These are phyloP conservation scores for Motacilla tschutschensis DNA, from an alignment of 2,113 vertebrate species.

Conservation along the genomic window DNA sequence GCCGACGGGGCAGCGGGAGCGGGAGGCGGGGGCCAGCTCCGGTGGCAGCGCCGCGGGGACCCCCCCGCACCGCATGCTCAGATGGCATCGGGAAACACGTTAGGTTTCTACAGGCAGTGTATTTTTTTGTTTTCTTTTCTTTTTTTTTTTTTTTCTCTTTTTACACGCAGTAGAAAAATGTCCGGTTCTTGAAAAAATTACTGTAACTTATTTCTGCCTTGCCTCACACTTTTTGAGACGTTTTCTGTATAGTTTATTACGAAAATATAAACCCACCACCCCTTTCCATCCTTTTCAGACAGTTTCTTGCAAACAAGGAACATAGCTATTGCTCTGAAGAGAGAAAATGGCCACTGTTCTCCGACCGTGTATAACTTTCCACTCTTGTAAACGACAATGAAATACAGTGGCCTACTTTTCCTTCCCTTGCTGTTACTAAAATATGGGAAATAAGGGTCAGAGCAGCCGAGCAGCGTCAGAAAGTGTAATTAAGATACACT, in stretches of 20 bases:
- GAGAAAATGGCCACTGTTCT: slow-evolving; percentile 47
- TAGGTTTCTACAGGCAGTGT: too few species aligned
- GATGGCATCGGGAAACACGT: neutral
- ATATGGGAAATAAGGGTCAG: neutral
- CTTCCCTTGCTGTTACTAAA: neutral
- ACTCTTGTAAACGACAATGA: neutral
- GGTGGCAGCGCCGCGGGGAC: neutral
- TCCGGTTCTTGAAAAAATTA: neutral
- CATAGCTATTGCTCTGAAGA: neutral
- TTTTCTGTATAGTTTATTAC: neutral
- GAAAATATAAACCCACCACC: neutral
- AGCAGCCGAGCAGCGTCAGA: rapidly evolving
- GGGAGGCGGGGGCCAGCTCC: neutral
- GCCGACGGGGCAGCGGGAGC: too few species aligned
- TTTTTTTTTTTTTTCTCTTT: neutral
- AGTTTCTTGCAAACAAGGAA: neutral
- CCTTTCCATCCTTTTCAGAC: neutral
- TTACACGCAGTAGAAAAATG: neutral
- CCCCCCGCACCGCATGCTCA: neutral
- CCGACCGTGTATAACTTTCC: neutral
- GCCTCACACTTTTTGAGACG: neutral
- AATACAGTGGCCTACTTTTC: neutral
- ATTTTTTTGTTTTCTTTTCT: too few species aligned
- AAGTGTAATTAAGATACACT: neutral
- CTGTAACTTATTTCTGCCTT: neutral